A percentile compares a stretch with the other conserved stretches of the same genome.
These are phyloP conservation scores for Neodiprion pinetum DNA, from an alignment of 1,140 invertebrate genomes.

Conservation along the genomic window DNA sequence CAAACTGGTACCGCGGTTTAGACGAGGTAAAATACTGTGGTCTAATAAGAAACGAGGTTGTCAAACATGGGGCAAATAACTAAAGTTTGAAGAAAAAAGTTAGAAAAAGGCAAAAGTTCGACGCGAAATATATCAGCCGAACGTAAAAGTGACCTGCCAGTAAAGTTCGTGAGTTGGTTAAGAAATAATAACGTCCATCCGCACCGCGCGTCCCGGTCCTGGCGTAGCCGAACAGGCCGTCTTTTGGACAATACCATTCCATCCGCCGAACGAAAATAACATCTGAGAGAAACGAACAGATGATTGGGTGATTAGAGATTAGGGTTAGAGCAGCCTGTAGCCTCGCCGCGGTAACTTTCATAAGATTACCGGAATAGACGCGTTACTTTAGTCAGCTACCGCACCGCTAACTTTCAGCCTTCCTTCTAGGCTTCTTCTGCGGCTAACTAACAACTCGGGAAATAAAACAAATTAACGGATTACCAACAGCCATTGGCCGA, in stretches of 20 bases:
- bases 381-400: neutral
- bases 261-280: neutral
- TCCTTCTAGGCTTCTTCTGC: neutral
- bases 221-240: neutral
- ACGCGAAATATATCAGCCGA: too few species aligned
- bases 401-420: neutral
- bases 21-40: too few species aligned
- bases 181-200: too few species aligned
- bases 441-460: neutral
- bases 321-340: neutral
- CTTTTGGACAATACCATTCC: neutral
- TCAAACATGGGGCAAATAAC: too few species aligned
- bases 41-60: too few species aligned
- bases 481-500: neutral
- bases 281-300: conserved; percentile 5
- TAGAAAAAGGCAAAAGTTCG: too few species aligned
- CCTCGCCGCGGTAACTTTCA: neutral
- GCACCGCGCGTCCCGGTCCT: too few species aligned
- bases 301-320: conserved; percentile 6
- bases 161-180: too few species aligned
- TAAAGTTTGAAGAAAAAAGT: too few species aligned
- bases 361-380: neutral
- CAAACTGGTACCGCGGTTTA: too few species aligned
- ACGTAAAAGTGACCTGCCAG: too few species aligned
- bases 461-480: neutral